A percentile compares a stretch with the other conserved stretches of the same genome.
Evolutionary conservation across 1,140 invertebrate genomes (phyloP).

Genomic region (Odontomachus brunneus): DNA sequence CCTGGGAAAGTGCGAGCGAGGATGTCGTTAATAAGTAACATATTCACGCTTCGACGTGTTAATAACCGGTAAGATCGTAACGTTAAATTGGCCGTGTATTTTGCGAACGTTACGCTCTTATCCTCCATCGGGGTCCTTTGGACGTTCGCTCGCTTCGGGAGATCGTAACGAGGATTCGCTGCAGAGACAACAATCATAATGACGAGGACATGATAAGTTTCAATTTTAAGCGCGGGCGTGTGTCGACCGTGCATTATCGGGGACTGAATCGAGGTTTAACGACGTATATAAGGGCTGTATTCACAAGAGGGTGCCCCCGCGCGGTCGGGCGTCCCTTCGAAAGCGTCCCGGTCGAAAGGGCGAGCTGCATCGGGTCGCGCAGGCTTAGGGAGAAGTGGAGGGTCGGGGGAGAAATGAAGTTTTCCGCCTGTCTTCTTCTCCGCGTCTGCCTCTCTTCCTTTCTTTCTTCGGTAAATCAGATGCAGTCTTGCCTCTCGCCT

Average conservation of each 20-base stretch:
- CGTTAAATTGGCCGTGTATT: too few relatives aligned
- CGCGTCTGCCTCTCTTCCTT: conserved; percentile 31
- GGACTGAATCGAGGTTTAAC: conserved; percentile 51
- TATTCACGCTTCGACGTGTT: too few relatives aligned
- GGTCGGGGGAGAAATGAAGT: conserved; percentile 60
- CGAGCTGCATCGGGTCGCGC: conserved; percentile 6
- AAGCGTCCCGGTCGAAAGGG: conserved; percentile 27
- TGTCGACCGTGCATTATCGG: conserved; percentile 55
- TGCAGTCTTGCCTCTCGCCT: conserved; percentile 68
- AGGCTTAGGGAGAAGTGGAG: not conserved
- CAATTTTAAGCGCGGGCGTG: conserved; percentile 13
- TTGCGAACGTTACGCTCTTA: not conserved
- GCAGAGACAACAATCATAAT: not conserved
- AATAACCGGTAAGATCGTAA: too few relatives aligned
- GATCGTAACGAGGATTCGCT: not conserved
- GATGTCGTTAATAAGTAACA: too few relatives aligned
- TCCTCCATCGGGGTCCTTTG: not conserved
- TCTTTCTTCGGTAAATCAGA: conserved; percentile 77
- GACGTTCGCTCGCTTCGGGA: not conserved
- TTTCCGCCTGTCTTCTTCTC: conserved; percentile 57
- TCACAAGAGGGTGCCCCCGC: conserved; percentile 19
- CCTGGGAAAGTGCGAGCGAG: too few relatives aligned
- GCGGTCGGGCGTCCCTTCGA: conserved; percentile 17
- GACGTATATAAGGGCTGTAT: conserved; percentile 26
- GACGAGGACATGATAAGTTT: conserved; percentile 45